Evolutionary conservation across 2,113 vertebrate genomes (phyloP).

Genomic region (Thermophis baileyi): DNA sequence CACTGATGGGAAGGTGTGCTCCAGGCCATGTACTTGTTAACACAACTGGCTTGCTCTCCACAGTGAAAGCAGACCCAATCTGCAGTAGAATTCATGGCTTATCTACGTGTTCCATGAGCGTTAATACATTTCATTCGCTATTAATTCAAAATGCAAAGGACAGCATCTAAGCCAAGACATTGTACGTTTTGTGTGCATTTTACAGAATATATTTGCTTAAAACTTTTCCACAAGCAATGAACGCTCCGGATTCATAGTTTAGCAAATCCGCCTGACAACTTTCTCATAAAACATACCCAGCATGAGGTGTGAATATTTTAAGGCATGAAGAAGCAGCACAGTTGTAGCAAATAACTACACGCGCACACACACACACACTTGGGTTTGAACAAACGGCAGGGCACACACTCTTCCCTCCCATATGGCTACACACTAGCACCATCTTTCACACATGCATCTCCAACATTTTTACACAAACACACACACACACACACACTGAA

Average conservation of each 20-base stretch:
- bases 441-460: neutral
- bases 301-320: neutral
- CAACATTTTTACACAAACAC: no score
- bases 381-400: neutral
- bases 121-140: neutral
- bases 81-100: neutral
- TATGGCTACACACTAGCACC: neutral
- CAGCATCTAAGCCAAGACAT: no score
- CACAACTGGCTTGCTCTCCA: neutral
- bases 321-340: neutral
- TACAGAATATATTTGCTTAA: neutral
- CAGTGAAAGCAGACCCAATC: neutral
- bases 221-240: neutral
- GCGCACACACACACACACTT: neutral
- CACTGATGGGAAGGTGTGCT: neutral
- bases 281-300: conserved; percentile 3
- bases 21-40: neutral
- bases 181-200: neutral
- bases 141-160: neutral
- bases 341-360: neutral
- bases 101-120: neutral
- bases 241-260: no score
- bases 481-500: no score
- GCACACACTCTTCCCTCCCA: neutral
- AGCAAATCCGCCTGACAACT: neutral